These are phyloP conservation scores for Chloropsis hardwickii DNA, from an alignment of 2,113 vertebrate genomes.

Conservation along the genomic window DNA sequence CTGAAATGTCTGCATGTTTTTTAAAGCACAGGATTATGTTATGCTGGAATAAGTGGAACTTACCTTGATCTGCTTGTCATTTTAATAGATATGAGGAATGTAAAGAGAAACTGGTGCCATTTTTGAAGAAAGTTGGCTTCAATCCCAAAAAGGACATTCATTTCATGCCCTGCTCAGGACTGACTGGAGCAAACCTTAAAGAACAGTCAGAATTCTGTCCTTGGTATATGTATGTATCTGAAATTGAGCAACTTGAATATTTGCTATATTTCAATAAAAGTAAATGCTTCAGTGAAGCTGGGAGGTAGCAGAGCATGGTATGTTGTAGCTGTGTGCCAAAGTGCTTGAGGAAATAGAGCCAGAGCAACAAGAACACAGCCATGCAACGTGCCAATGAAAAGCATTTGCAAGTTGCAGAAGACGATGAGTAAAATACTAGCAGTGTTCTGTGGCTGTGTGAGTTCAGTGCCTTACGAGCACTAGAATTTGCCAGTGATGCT, in stretches of 20 bases:
- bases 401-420: neutral
- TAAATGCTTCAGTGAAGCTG: neutral
- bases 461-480: neutral
- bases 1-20: neutral
- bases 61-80: neutral
- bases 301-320: neutral
- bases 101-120: conserved; percentile 99
- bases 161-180: conserved; percentile 98
- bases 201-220: conserved; percentile 88
- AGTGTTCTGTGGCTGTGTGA: neutral
- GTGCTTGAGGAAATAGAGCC: neutral
- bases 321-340: neutral
- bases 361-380: neutral
- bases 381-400: neutral
- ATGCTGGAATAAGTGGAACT: neutral
- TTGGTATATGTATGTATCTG: conserved; percentile 94
- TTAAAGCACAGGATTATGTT: neutral
- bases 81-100: conserved; percentile 94
- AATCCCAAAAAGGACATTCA: conserved; percentile 99
- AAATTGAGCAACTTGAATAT: neutral
- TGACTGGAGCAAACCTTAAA: conserved; percentile 97
- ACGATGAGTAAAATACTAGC: neutral
- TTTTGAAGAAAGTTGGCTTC: conserved; percentile 99
- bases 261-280: neutral
- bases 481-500: neutral